Conservation (phyloP, 2,113 vertebrate species). For the Ochotona curzoniae region DNA sequence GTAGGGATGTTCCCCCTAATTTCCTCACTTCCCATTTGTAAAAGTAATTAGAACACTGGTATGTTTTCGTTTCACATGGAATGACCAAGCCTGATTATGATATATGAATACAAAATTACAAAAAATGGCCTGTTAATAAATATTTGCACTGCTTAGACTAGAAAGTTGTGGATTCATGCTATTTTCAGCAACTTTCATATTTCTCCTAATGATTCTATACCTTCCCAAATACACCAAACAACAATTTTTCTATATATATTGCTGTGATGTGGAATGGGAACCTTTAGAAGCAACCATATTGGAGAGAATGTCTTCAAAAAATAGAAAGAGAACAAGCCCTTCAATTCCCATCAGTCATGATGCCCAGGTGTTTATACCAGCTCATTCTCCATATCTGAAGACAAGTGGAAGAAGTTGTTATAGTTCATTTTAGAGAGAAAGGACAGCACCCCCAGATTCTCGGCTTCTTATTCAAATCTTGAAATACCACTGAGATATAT, state of each 20-base stretch:
- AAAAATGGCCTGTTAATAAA: constrained; percentile 57
- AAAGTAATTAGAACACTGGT: background rate
- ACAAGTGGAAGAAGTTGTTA: constrained; percentile 58
- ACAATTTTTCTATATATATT: constrained; percentile 80
- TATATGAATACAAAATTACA: background rate
- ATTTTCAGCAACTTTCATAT: constrained; percentile 86
- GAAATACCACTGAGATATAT: background rate
- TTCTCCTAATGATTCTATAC: constrained; percentile 87
- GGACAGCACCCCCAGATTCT: constrained; percentile 52
- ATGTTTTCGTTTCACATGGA: background rate
- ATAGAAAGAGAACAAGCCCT: background rate
- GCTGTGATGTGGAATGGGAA: constrained; percentile 84
- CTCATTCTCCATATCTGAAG: constrained; percentile 42
- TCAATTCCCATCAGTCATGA: constrained; percentile 70
- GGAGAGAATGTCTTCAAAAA: constrained; percentile 70
- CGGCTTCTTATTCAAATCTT: constrained; percentile 33
- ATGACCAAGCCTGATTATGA: background rate
- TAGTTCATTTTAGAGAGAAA: constrained; percentile 70
- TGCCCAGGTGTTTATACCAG: constrained; percentile 52
- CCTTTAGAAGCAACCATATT: constrained; percentile 86
- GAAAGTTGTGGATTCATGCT: constrained; percentile 88
- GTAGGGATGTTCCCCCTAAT: background rate
- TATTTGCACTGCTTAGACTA: constrained; percentile 72
- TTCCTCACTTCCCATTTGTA: constrained; percentile 25
- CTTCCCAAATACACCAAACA: constrained; percentile 91